These are phyloP conservation scores for Sebastes itinus DNA, from an alignment of 2,797 vertebrate genomes.

Conservation along the genomic window DNA sequence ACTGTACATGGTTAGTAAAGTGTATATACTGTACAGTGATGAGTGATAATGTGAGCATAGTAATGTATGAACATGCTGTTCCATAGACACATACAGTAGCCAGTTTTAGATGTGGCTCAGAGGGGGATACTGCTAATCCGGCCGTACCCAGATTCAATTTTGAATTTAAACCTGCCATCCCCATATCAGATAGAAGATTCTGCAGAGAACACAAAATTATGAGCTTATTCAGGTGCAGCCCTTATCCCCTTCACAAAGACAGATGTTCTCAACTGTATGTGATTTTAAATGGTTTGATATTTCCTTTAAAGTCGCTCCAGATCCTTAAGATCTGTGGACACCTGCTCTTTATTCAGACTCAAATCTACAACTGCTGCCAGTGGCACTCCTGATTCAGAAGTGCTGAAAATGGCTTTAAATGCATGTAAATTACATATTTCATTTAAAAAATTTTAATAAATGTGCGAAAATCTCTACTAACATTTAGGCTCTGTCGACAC, in stretches of 20 bases:
- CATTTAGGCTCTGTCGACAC: background rate
- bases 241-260: background rate
- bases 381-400: background rate
- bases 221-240: background rate
- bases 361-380: background rate
- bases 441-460: background rate
- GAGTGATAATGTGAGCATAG: background rate
- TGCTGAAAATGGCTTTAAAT: background rate
- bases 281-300: background rate
- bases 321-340: background rate
- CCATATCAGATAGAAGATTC: background rate
- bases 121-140: too few species aligned
- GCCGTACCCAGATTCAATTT: too few species aligned
- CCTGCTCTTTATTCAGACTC: background rate
- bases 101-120: too few species aligned
- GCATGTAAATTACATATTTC: background rate
- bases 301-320: background rate
- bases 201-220: background rate
- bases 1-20: too few species aligned
- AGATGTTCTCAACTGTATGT: background rate
- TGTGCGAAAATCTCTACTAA: background rate
- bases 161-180: background rate
- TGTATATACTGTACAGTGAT: background rate
- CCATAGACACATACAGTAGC: too few species aligned
- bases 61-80: background rate